Evolutionary conservation across 2,113 vertebrate genomes (phyloP), one percentile per base, ranked within the genome.

Genomic region (Casuarius casuarius): DNA sequence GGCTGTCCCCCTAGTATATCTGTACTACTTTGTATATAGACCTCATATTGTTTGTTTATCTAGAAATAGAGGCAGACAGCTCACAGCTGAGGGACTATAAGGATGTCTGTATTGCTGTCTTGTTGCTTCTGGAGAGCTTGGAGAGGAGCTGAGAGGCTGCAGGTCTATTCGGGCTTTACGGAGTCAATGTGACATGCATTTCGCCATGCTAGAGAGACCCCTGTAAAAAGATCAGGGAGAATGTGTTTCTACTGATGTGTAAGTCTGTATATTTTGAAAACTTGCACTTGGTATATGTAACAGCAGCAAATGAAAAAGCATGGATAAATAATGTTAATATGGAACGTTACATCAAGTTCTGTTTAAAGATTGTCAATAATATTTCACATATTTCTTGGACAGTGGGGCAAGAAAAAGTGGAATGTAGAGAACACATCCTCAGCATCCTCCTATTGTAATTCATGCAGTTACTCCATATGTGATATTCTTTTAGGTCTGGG

Each of bases 1-100:
- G 76, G 61, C 83, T 58, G 38, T 51, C n/a, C 48, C 81, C 70
- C 95, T 67, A 16, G 61, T 72, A 62, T 89, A 44, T 72, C 80
- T 81, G 22, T 61, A 31, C 62, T n/a, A 29, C 77, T 89, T 89
- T 52, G 51, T 48, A 42, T 67, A 67, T 71, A 75, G 73, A 38
- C n/a, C 38, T 94, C 31, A 5, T 74, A 11, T 42, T 88, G 75
- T 85, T 86, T 83, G 12, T 82, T 85, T 59, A 72, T 26, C 88
- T 95, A 67, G 65, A 75, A 92, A 51, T 56, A 51, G 56, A 89
- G 85, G 76, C 95, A 86, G 82, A 31, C 70, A 84, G 65, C 72
- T 90, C 5, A 0, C 78, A 75, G 72, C 90, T 75, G 56, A 75
- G 94, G 88, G 79, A 78, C 61, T 89, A 0, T 84, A 38, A 68